A percentile compares a stretch with the other conserved stretches of the same genome.
phyloP scores from a whole-genome alignment of 2,888 invertebrate species.

The Melieria picta region DNA sequence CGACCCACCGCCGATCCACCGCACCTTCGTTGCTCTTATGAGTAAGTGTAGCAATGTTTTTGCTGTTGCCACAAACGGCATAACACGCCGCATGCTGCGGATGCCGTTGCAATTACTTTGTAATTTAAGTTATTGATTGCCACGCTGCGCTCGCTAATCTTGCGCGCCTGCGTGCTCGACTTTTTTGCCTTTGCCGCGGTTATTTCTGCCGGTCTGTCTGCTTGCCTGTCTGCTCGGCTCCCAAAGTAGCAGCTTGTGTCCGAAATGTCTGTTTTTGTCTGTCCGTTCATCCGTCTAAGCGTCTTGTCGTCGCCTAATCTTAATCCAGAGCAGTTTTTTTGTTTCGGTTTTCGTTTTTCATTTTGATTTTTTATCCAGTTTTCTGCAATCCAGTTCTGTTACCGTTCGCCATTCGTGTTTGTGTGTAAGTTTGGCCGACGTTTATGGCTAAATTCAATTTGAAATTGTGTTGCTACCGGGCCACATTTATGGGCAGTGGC shows the following conservation, averaged over 20 bases:
- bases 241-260: neutral
- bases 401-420: slow-evolving; percentile 43
- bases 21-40: neutral
- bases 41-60: neutral
- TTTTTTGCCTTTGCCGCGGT: neutral
- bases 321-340: slow-evolving; percentile 46
- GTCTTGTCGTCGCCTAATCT: slow-evolving; percentile 38
- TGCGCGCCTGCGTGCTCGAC: neutral
- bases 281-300: slow-evolving; percentile 5
- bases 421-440: slow-evolving; percentile 51
- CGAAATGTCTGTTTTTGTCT: slow-evolving; percentile 1
- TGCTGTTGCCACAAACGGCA: neutral
- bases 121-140: slow-evolving; percentile 65
- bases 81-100: slow-evolving; percentile 43
- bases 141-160: slow-evolving; percentile 50
- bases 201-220: slow-evolving; percentile 17
- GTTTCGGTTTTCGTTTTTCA: slow-evolving; percentile 6
- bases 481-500: slow-evolving; percentile 19
- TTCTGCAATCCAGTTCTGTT: neutral
- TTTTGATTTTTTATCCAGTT: neutral
- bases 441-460: slow-evolving; percentile 61
- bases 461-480: neutral
- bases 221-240: slow-evolving; percentile 1
- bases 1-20: too few species aligned
- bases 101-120: slow-evolving; percentile 64